A percentile compares a stretch with the other conserved stretches of the same genome.
These are phyloP conservation scores for Lithobates pipiens DNA, from an alignment of 2,797 vertebrate genomes.

Conservation along the genomic window DNA sequence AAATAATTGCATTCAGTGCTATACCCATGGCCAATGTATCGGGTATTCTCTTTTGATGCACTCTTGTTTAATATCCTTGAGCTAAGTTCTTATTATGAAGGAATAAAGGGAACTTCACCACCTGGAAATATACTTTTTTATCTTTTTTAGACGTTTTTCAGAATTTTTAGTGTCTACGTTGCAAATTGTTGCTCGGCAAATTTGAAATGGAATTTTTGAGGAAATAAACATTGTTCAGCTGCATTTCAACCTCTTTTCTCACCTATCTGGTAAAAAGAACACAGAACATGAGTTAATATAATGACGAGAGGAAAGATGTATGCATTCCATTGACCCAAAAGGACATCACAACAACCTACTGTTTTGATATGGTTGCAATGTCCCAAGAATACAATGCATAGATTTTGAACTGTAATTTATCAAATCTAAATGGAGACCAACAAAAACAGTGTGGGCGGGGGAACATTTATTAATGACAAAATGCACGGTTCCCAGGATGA, in stretches of 20 bases:
- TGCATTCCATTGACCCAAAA: conserved; percentile 10
- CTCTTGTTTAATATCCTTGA: neutral
- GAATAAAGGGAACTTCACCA: neutral
- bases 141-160: neutral
- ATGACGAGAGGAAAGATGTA: conserved; percentile 19
- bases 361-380: conserved; percentile 31
- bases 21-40: conserved; percentile 4
- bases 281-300: neutral
- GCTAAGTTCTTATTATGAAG: neutral
- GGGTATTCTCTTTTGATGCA: neutral
- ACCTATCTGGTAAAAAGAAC: neutral
- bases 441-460: conserved; percentile 16
- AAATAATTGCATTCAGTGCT: neutral
- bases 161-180: neutral
- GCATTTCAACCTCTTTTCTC: neutral
- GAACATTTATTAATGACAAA: conserved; percentile 16
- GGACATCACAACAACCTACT: conserved; percentile 15
- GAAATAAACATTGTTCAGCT: neutral
- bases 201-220: neutral
- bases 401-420: conserved; percentile 26
- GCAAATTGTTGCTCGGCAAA: neutral
- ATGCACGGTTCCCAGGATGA: neutral
- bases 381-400: neutral
- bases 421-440: conserved; percentile 31
- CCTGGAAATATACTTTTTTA: neutral